These are phyloP conservation scores for Leucoma salicis DNA, from an alignment of 2,888 invertebrate genomes.

Conservation along the genomic window DNA sequence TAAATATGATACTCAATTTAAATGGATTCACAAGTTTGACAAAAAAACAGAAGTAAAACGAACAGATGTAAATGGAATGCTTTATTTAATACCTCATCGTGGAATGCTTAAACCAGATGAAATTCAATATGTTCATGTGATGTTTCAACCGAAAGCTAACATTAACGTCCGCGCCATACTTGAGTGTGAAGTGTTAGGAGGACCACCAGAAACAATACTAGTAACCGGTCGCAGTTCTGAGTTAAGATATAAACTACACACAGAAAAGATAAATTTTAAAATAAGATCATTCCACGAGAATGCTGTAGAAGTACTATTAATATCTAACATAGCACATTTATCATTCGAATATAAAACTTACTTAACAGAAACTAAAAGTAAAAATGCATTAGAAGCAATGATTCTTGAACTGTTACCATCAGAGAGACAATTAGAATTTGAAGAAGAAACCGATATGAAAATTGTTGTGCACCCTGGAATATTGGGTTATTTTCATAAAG, in stretches of 20 bases:
- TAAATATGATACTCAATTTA: constrained; percentile 47
- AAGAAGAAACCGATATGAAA: constrained; percentile 60
- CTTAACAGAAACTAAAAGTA: constrained; percentile 50
- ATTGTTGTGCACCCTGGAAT: constrained; percentile 79
- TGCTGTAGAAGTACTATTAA: constrained; percentile 52
- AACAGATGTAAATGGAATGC: constrained; percentile 54
- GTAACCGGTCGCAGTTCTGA: constrained; percentile 78
- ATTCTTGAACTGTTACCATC: constrained; percentile 71
- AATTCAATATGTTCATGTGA: constrained; percentile 69
- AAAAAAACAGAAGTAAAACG: constrained; percentile 34
- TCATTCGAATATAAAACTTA: constrained; percentile 69
- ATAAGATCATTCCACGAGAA: constrained; percentile 68
- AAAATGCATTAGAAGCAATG: constrained; percentile 61
- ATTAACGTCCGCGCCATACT: constrained; percentile 67
- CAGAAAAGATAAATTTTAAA: constrained; percentile 64
- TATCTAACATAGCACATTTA: constrained; percentile 77
- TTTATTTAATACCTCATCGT: constrained; percentile 71
- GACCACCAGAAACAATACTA: constrained; percentile 75
- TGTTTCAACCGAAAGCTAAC: constrained; percentile 69
- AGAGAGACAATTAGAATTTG: constrained; percentile 60
- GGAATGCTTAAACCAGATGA: constrained; percentile 79
- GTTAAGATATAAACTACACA: constrained; percentile 74
- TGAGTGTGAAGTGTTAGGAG: constrained; percentile 80
- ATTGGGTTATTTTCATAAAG: constrained; percentile 76
- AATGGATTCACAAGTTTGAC: constrained; percentile 60